Evolutionary conservation across 2,888 invertebrate species (phyloP), one percentile per base, ranked within the genome.

Genomic region (Drosophila eohydei): DNA sequence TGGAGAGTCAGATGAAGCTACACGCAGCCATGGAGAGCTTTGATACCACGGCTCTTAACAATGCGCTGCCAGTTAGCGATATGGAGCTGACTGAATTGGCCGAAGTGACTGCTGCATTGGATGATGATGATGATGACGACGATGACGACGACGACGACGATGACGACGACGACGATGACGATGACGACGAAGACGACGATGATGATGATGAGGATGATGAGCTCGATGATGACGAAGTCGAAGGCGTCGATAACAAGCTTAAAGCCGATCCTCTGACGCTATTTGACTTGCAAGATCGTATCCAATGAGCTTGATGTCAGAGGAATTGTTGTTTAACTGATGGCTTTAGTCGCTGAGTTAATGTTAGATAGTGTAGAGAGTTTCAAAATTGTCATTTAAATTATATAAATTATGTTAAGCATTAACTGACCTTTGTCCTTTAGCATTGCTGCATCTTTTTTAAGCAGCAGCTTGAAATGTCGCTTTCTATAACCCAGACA

Each of bases 11-110:
- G 14, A 36, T 61, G 1, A 71, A 77, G 21, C 55, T 88, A 12
- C 59, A 74, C n/a, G 62, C 61, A 6, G 66, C 84, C 6, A 71
- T 86, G 84, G 48, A 71, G 2, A 60, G 58, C 36, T 70, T 76
- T 6, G 55, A 88, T 43, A 26, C 70, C 2, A 65, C 72, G 0
- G 40, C 56, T 0, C 41, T 86, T 9, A 71, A 86, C 32, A 57
- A 34, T 11, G 84, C 55, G 2, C 65, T 89, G 77, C 89, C 84
- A 2, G 85, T 84, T 0, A 74, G 57, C 28, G 71, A 88, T 51
- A 54, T 73, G 14, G 62, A 82, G 5, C 63, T 84, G 0, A 54
- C 30, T 0, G 74, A 82, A 26, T 52, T 84, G 55, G 64, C 63
- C 2, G 67, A 73, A 1, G n/a, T 60, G 0, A 36, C 73, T 1